These are phyloP conservation scores for Caenorhabditis drosophilae DNA, from an alignment of 2,888 invertebrate genomes.

Conservation along the genomic window DNA sequence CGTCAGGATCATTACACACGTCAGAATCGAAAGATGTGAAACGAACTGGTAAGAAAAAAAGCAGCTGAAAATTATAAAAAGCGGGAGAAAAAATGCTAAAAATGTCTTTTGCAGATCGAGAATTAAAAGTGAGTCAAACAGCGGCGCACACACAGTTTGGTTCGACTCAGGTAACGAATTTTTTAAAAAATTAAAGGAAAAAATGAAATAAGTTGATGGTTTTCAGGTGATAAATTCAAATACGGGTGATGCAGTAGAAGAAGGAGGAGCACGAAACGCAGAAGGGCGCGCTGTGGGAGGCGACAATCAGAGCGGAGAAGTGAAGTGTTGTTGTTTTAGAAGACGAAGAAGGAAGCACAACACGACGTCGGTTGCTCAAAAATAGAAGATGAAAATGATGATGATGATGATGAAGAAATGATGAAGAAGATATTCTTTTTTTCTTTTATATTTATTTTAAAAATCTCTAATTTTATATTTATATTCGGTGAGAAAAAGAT, in stretches of 20 bases:
- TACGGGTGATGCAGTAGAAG: conserved; percentile 64
- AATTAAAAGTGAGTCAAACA: conserved; percentile 39
- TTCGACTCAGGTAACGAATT: conserved; percentile 61
- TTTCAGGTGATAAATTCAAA: conserved; percentile 68
- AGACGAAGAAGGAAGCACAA: conserved; percentile 64
- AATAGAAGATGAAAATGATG: conserved; percentile 29
- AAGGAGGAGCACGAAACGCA: conserved; percentile 40
- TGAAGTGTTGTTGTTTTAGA: conserved; percentile 68
- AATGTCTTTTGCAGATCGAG: conserved; percentile 50
- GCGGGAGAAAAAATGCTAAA: too few relatives aligned
- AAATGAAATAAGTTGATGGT: too few relatives aligned
- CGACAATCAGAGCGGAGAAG: conserved; percentile 56
- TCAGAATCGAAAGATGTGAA: conserved; percentile 53
- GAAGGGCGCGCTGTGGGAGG: conserved; percentile 38
- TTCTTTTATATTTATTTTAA: background rate
- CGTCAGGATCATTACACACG: conserved; percentile 66
- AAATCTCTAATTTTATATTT: too few relatives aligned
- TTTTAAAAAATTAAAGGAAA: background rate
- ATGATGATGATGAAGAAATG: too few relatives aligned
- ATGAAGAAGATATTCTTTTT: too few relatives aligned
- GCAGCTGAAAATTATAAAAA: too few relatives aligned
- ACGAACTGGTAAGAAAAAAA: conserved; percentile 33
- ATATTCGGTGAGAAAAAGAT: too few relatives aligned
- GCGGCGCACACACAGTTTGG: conserved; percentile 58
- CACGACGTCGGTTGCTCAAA: conserved; percentile 27